Conservation (phyloP, 2,113 vertebrate genomes). For the Pristiophorus japonicus region DNA sequence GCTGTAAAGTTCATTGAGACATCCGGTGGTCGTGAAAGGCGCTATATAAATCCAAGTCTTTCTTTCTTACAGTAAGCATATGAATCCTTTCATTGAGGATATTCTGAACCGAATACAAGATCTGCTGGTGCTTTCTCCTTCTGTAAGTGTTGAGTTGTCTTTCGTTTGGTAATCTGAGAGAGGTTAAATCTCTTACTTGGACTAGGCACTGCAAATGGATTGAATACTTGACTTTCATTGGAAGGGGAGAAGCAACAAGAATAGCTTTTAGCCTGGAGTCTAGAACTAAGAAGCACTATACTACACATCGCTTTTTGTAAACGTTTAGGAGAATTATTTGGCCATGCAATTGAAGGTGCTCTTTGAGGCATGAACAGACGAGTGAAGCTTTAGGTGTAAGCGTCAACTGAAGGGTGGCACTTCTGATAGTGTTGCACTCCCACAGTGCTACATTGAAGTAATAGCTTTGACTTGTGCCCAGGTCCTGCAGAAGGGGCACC, state of each 20-base stretch:
- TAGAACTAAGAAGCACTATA: background rate
- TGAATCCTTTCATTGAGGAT: conserved; percentile 91
- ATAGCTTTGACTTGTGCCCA: too few relatives aligned
- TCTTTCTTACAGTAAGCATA: conserved; percentile 79
- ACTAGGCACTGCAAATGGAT: background rate
- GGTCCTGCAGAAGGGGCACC: too few relatives aligned
- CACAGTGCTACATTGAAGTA: too few relatives aligned
- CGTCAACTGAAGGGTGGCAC: too few relatives aligned
- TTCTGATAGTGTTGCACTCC: too few relatives aligned
- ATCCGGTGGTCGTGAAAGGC: too few relatives aligned
- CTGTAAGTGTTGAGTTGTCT: conserved; percentile 64
- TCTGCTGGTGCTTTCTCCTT: conserved; percentile 80
- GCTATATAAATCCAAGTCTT: too few relatives aligned
- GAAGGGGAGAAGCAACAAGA: background rate
- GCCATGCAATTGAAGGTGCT: background rate
- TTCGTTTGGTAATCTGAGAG: background rate
- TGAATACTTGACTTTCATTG: background rate
- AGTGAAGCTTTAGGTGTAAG: too few relatives aligned
- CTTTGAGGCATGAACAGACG: background rate
- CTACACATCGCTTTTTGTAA: background rate
- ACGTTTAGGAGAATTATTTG: background rate
- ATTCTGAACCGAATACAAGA: conserved; percentile 93
- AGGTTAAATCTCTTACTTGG: background rate
- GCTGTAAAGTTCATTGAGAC: too few relatives aligned
- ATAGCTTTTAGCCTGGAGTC: background rate